phyloP scores from a whole-genome alignment of 2,888 invertebrate species.

The Malthinus seriepunctatus region DNA sequence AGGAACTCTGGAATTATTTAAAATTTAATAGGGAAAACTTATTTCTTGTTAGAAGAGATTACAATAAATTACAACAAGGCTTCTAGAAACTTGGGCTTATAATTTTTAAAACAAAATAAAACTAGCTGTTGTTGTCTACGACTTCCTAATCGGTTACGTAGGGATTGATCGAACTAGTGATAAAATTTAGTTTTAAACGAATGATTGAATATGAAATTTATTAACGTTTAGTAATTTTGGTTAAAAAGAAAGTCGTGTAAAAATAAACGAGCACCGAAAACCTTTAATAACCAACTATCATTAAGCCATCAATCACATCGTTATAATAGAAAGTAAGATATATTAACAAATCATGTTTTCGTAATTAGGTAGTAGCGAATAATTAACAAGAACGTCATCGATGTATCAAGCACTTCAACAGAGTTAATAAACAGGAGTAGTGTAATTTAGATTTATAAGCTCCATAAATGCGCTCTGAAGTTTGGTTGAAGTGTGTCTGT shows the following conservation, averaged over 20 bases:
- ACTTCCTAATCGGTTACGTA: no score
- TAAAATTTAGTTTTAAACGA: no score
- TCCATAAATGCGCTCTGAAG: constrained; percentile 24
- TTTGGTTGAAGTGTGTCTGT: constrained; percentile 26
- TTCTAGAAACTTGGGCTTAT: no score
- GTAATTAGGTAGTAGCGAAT: constrained; percentile 51
- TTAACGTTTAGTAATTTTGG: no score
- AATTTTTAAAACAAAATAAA: no score
- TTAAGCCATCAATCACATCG: not conserved
- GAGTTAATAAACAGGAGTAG: constrained; percentile 41
- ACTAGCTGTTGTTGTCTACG: no score
- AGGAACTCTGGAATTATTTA: no score
- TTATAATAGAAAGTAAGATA: constrained; percentile 41
- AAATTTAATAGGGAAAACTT: no score
- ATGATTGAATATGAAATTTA: no score
- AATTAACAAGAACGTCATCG: constrained; percentile 50
- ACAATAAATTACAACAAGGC: no score
- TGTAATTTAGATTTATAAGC: constrained; percentile 39
- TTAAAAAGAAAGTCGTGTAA: not conserved
- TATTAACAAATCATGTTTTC: constrained; percentile 49
- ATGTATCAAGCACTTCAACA: constrained; percentile 47
- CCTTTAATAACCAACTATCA: not conserved
- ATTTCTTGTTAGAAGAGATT: no score
- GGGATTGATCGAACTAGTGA: no score
- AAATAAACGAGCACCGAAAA: not conserved